Conservation (phyloP, 2,888 invertebrate species). For the Cataglyphis cursor region DNA sequence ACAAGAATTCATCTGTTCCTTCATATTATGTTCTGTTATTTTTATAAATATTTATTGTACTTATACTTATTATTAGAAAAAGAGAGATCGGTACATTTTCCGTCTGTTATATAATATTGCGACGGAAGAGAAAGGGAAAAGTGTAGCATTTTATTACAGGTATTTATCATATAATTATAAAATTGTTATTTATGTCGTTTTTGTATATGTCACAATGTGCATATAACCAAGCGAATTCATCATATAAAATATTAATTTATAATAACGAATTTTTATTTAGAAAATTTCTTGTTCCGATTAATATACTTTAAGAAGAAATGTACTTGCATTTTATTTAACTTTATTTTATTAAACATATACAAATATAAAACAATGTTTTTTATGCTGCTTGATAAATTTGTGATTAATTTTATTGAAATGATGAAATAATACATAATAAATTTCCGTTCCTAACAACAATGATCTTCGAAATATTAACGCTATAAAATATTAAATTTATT, state of each 20-base stretch:
- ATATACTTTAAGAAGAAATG: background rate
- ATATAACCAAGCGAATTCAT: background rate
- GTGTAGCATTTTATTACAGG: background rate
- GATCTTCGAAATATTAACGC: background rate
- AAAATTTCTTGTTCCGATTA: background rate
- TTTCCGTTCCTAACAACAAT: background rate
- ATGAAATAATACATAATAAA: background rate
- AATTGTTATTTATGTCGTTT: background rate
- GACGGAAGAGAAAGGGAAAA: constrained; percentile 12
- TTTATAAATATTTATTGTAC: background rate
- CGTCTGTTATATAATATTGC: background rate
- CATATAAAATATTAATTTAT: background rate
- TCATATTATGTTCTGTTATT: background rate
- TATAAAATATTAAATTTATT: background rate
- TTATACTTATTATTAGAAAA: background rate
- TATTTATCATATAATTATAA: background rate
- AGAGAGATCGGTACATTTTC: background rate
- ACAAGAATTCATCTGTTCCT: background rate
- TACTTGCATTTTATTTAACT: background rate
- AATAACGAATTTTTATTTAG: background rate
- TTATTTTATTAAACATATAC: background rate
- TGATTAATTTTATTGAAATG: background rate
- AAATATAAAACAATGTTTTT: background rate
- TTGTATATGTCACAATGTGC: background rate
- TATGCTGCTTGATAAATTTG: background rate